Evolutionary conservation across 2,797 vertebrate species (phyloP).

Genomic region (Lemur catta): DNA sequence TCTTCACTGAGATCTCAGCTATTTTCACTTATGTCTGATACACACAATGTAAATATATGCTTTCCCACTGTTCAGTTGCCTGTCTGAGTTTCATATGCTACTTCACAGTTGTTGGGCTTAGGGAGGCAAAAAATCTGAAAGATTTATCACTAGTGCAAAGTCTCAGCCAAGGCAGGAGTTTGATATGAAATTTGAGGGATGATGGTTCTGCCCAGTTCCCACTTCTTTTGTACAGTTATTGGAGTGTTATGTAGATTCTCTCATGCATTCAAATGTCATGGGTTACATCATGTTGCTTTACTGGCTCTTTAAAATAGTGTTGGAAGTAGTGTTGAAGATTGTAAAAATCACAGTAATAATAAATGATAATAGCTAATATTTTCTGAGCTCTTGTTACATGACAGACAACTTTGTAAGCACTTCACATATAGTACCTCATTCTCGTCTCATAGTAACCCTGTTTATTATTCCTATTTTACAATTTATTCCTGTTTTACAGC

Average conservation of each 20-base stretch:
- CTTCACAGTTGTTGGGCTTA: slow-evolving; percentile 9
- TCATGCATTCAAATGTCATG: not conserved
- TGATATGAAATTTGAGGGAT: not conserved
- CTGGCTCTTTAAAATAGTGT: not conserved
- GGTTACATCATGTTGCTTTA: not conserved
- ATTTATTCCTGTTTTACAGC: not conserved
- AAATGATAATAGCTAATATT: not conserved
- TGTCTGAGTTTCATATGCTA: not conserved
- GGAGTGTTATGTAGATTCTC: not conserved
- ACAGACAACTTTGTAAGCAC: not conserved
- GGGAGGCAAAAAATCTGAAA: not conserved
- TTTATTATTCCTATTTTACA: not conserved
- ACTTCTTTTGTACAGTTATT: not conserved
- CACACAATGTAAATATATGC: not conserved
- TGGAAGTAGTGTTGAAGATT: not conserved
- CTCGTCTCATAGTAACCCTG: not conserved
- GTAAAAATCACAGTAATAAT: not conserved
- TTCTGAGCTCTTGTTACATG: not conserved
- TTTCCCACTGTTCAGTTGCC: slow-evolving; percentile 42
- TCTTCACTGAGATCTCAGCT: not conserved
- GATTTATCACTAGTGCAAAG: not conserved
- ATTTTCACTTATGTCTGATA: slow-evolving; percentile 18
- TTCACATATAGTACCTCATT: not conserved
- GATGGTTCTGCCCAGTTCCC: not conserved
- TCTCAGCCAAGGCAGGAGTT: not conserved